Evolutionary conservation across 2,888 invertebrate species (phyloP).

Genomic region (Platynereis dumerilii): DNA sequence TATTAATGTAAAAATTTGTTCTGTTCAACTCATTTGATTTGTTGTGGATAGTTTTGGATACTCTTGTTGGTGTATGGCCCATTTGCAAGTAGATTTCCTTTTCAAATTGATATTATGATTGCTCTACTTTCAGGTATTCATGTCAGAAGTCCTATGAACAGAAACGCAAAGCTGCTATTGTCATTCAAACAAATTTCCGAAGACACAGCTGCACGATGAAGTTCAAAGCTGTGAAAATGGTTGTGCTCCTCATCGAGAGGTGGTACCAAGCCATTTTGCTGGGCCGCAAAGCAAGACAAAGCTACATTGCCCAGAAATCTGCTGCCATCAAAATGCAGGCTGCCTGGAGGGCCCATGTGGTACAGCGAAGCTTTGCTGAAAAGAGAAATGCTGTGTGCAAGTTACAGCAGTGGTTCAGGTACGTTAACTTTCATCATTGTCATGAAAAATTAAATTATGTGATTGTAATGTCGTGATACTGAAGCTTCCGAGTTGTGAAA

Average conservation of each 20-base stretch:
- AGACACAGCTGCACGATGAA: constrained; percentile 5
- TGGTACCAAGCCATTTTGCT: constrained; percentile 1
- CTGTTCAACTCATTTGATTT: too few species aligned
- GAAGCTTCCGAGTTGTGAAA: too few species aligned
- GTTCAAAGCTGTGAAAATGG: background rate
- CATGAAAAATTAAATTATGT: too few species aligned
- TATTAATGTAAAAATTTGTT: too few species aligned
- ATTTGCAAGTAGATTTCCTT: too few species aligned
- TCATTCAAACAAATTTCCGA: constrained; percentile 10
- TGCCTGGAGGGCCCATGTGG: constrained; percentile 54
- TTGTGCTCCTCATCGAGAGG: constrained; percentile 15
- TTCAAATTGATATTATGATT: too few species aligned
- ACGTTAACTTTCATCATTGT: too few species aligned
- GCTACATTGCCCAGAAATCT: constrained; percentile 2
- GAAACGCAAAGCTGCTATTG: constrained; percentile 24
- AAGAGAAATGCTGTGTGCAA: background rate
- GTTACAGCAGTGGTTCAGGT: constrained; percentile 3
- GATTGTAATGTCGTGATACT: too few species aligned
- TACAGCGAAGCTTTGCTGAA: background rate
- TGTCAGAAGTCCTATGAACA: constrained; percentile 8
- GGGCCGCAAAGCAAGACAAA: constrained; percentile 6
- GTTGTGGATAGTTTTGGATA: too few species aligned
- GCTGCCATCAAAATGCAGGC: constrained; percentile 61
- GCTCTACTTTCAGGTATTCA: too few species aligned
- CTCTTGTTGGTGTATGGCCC: too few species aligned